Conservation (phyloP, 2,797 vertebrate genomes). For the Novumbra hubbsi region DNA sequence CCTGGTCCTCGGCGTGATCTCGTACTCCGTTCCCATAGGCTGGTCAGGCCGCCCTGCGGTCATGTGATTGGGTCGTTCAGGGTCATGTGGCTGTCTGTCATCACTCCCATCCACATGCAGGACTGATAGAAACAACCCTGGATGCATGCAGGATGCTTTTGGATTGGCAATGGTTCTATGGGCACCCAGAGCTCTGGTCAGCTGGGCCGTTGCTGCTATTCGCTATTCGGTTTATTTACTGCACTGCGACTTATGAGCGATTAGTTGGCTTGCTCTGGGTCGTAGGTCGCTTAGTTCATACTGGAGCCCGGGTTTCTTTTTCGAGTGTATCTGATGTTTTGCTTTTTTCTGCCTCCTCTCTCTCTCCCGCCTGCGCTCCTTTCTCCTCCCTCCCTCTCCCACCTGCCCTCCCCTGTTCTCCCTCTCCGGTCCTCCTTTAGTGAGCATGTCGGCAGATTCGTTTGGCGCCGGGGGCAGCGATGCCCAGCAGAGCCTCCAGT, state of each 20-base stretch:
- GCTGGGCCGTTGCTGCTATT: slow-evolving; percentile 5
- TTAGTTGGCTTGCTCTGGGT: background rate
- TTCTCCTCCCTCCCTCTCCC: background rate
- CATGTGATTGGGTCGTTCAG: slow-evolving; percentile 44
- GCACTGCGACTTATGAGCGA: background rate
- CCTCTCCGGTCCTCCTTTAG: slow-evolving; percentile 39
- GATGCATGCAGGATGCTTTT: slow-evolving; percentile 52
- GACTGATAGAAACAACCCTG: slow-evolving; percentile 34
- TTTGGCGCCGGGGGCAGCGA: slow-evolving; percentile 88
- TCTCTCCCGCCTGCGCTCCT: background rate
- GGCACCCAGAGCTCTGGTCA: slow-evolving; percentile 40
- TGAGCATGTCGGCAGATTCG: slow-evolving; percentile 89
- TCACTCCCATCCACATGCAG: slow-evolving; percentile 44
- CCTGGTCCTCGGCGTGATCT: slow-evolving; percentile 13
- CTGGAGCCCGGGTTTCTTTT: slow-evolving; percentile 6
- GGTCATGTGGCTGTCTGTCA: slow-evolving; percentile 28
- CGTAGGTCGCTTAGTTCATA: background rate
- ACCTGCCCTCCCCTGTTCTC: background rate
- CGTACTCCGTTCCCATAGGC: too few species aligned
- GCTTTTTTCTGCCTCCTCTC: background rate
- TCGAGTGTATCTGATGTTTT: slow-evolving; percentile 16
- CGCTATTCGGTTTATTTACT: slow-evolving; percentile 7
- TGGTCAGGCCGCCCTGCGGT: too few species aligned
- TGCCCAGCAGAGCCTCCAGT: slow-evolving; percentile 96
- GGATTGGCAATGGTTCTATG: slow-evolving; percentile 47